Evolutionary conservation across 2,113 vertebrate species (phyloP).

Genomic region (Hypomesus transpacificus): DNA sequence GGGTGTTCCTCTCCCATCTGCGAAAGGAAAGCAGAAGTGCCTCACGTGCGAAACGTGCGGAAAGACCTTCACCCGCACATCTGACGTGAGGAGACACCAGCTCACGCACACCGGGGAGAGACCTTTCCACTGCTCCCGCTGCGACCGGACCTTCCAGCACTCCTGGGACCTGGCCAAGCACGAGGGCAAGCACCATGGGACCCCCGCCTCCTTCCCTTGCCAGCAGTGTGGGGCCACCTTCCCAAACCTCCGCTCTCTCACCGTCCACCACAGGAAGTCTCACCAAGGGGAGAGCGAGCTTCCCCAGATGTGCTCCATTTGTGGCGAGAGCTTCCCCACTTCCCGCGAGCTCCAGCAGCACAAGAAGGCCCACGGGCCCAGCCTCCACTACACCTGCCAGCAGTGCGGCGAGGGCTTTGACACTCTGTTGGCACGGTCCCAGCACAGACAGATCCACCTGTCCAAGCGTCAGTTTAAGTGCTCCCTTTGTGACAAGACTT

Average conservation of each 20-base stretch:
- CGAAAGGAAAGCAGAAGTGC: slow-evolving; percentile 21
- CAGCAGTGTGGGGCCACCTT: slow-evolving; percentile 55
- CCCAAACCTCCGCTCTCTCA: slow-evolving; percentile 58
- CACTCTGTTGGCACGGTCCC: slow-evolving; percentile 61
- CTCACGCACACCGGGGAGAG: slow-evolving; percentile 73
- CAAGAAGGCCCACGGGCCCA: slow-evolving; percentile 53
- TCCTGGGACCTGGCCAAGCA: slow-evolving; percentile 73
- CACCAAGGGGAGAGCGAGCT: slow-evolving; percentile 53
- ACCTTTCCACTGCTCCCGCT: slow-evolving; percentile 65
- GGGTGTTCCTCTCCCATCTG: neutral
- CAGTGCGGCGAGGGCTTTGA: slow-evolving; percentile 67
- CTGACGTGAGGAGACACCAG: slow-evolving; percentile 82
- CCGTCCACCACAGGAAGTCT: slow-evolving; percentile 61
- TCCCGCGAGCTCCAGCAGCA: slow-evolving; percentile 55
- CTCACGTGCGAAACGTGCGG: slow-evolving; percentile 72
- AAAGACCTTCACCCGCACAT: slow-evolving; percentile 77
- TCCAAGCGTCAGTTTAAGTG: slow-evolving; percentile 64
- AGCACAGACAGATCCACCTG: slow-evolving; percentile 60
- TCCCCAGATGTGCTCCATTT: slow-evolving; percentile 74
- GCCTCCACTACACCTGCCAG: slow-evolving; percentile 58
- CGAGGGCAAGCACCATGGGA: slow-evolving; percentile 64
- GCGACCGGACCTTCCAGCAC: slow-evolving; percentile 75
- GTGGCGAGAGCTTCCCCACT: slow-evolving; percentile 54
- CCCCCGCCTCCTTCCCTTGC: slow-evolving; percentile 62
- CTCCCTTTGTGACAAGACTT: slow-evolving; percentile 69